Conservation (phyloP, 2,113 vertebrate genomes). For the Guaruba guarouba region DNA sequence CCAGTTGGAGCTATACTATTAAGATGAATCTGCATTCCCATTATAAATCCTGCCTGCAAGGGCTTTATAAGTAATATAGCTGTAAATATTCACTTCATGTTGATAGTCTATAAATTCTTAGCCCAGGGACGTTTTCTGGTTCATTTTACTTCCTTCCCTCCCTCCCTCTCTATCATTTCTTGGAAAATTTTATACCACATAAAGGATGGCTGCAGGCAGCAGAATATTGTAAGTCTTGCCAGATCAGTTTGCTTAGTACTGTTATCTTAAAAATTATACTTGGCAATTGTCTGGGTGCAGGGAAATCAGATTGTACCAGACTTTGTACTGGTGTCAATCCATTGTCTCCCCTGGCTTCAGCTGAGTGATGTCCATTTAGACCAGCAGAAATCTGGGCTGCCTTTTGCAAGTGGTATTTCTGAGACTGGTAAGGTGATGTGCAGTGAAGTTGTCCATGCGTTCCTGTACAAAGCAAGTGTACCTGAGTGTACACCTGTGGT, state of each 20-base stretch:
- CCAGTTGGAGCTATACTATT: background rate
- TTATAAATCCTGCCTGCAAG: background rate
- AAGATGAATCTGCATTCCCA: slow-evolving; percentile 3
- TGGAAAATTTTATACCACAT: background rate
- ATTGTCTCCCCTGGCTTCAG: background rate
- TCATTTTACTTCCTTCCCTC: background rate
- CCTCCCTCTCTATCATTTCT: background rate
- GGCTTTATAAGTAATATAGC: slow-evolving; percentile 8
- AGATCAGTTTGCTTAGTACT: background rate
- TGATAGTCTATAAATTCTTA: background rate
- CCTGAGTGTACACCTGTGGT: background rate
- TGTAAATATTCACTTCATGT: background rate
- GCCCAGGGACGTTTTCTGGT: background rate
- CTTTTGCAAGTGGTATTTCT: background rate
- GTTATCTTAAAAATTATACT: background rate
- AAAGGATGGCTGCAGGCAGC: background rate
- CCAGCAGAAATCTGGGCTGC: background rate
- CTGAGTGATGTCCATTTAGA: background rate
- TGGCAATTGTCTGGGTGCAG: background rate
- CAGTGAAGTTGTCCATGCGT: background rate
- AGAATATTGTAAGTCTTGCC: background rate
- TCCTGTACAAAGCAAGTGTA: background rate
- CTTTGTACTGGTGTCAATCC: background rate
- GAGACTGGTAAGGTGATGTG: background rate
- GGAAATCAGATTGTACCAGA: background rate